These are phyloP conservation scores for Gymnocephalus cernua DNA, from an alignment of 2,113 vertebrate genomes.

Conservation along the genomic window DNA sequence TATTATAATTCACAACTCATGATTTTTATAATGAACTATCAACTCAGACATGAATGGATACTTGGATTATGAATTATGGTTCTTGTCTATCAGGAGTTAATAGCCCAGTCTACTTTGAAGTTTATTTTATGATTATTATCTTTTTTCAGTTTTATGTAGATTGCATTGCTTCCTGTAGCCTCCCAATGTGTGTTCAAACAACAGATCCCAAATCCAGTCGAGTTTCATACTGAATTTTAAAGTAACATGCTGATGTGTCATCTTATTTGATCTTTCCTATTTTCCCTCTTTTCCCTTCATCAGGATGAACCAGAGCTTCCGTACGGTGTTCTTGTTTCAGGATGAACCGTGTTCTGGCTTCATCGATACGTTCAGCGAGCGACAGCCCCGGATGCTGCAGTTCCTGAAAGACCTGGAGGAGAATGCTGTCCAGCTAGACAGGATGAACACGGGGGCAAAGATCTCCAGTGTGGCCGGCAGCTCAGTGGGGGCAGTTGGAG, in stretches of 20 bases:
- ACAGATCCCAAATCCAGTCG: neutral
- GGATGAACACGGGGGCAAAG: constrained; percentile 63
- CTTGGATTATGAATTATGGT: neutral
- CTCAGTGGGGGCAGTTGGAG: constrained; percentile 63
- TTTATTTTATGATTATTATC: too few species aligned
- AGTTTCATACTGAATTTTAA: neutral
- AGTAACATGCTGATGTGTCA: neutral
- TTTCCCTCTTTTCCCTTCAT: neutral
- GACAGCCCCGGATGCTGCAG: constrained; percentile 45
- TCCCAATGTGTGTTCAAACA: neutral
- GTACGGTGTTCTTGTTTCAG: constrained; percentile 57
- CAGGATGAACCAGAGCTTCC: constrained; percentile 60
- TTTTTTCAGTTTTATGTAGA: neutral
- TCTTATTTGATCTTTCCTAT: neutral
- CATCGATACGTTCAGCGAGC: constrained; percentile 37
- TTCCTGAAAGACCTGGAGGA: constrained; percentile 46
- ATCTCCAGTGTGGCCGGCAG: constrained; percentile 74
- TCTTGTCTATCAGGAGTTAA: neutral
- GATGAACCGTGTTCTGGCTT: constrained; percentile 4
- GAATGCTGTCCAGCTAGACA: constrained; percentile 47
- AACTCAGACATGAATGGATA: too few species aligned
- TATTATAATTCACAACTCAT: neutral
- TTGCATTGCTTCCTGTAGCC: neutral
- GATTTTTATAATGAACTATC: neutral
- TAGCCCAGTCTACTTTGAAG: too few species aligned